Evolutionary conservation across 2,113 vertebrate genomes (phyloP), one percentile per base, ranked within the genome.

Genomic region (Nematolebias whitei): DNA sequence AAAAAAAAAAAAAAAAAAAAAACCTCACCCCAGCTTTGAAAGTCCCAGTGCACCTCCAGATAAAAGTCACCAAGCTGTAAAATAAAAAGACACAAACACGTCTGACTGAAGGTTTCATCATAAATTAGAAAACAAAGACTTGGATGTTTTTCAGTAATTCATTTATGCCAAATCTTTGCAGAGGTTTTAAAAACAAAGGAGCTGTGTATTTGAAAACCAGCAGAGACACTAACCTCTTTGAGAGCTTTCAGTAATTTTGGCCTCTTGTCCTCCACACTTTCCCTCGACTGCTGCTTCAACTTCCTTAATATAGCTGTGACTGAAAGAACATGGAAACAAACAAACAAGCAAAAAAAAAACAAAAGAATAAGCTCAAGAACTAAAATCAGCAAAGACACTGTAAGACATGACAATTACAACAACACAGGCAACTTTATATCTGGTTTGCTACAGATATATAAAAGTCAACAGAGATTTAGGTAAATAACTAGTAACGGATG

Each of bases 11-110:
- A n/a, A n/a, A 2, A 22, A 8, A 64, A 12, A 40, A 26, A 48
- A 2, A 47, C 50, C 95, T 96, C 91, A 98, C 97, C 97, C 97
- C 97, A 98, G 89, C 96, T 98, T 94, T 98, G 96, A 92, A 98
- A 98, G 91, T 98, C 97, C 97, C 97, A 98, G 84, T 98, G 97
- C 89, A 98, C 94, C 89, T 98, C 96, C 90, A 98, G 91, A 89
- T 98, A 98, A 91, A 98, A 98, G 90, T 98, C 96, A 85, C 97
- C 97, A 76, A 98, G 94, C 97, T 98, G 79, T 67, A 55, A 88
- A n/a, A n/a, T n/a, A 86, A 83, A 51, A 65, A 5, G 52, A 61
- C 1, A 74, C 1, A 38, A 15, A 26, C 4, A 26, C 10, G 32
- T 35, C 32, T 2, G 14, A 55, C 2, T 8, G 6, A 58, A 64